These are phyloP conservation scores for Lasioglossum villosulum DNA, from an alignment of 2,888 invertebrate species.

Conservation along the genomic window DNA sequence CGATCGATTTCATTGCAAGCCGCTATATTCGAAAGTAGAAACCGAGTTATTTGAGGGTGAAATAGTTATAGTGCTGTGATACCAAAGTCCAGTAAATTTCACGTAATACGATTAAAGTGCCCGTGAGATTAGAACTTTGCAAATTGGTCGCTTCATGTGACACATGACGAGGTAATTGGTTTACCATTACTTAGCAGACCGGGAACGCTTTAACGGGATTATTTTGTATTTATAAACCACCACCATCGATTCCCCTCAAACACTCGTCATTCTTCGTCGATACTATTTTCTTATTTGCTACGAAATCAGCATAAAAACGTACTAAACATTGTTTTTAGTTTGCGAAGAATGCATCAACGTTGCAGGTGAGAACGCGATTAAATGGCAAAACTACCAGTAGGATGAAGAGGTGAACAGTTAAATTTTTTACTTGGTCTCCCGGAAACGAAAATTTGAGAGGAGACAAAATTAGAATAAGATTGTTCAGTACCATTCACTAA, in stretches of 20 bases:
- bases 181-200: constrained; percentile 31
- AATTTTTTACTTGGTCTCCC: background rate
- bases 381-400: background rate
- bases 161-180: constrained; percentile 31
- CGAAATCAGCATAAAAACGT: background rate
- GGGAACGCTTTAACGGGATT: constrained; percentile 18
- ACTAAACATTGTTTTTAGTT: background rate
- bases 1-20: constrained; percentile 36
- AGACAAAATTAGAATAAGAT: background rate
- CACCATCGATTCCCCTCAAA: background rate
- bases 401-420: background rate
- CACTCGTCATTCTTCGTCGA: background rate
- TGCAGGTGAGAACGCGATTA: background rate
- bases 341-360: background rate
- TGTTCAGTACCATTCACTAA: background rate
- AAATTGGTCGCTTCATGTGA: constrained; percentile 42
- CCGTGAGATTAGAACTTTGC: constrained; percentile 52
- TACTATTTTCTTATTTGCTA: background rate
- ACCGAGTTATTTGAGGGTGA: constrained; percentile 42
- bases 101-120: constrained; percentile 53
- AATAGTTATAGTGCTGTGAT: constrained; percentile 40
- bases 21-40: constrained; percentile 32
- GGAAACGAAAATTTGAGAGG: background rate
- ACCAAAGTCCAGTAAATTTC: constrained; percentile 45
- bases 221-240: constrained; percentile 21